phyloP scores from a whole-genome alignment of 2,797 vertebrate genomes.

The Melanotaenia maccullochi region DNA sequence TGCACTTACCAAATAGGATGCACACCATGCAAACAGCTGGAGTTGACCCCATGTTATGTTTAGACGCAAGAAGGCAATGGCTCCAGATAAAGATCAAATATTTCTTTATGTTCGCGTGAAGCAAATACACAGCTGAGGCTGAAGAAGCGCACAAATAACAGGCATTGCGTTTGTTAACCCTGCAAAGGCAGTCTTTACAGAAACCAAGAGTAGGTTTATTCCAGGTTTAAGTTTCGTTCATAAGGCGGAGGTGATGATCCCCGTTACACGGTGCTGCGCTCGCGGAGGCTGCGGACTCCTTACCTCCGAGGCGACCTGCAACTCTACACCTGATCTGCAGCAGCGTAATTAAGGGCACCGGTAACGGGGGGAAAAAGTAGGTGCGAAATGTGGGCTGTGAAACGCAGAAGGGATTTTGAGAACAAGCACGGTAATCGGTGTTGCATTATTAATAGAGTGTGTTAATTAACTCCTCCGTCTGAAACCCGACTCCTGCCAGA shows the following conservation, averaged over 20 bases:
- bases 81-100: not conserved
- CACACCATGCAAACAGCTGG: constrained; percentile 32
- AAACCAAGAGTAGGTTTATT: not conserved
- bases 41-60: constrained; percentile 58
- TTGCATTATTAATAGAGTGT: constrained; percentile 82
- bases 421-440: constrained; percentile 49
- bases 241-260: constrained; percentile 11
- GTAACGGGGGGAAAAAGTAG: constrained; percentile 36
- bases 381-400: constrained; percentile 76
- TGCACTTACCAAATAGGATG: constrained; percentile 72
- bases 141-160: not conserved
- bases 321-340: constrained; percentile 64
- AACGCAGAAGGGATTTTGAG: constrained; percentile 76
- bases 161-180: constrained; percentile 38
- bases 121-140: constrained; percentile 2
- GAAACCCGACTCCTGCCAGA: constrained; percentile 68
- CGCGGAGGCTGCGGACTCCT: not conserved
- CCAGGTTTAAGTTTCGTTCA: not conserved
- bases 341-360: constrained; percentile 69
- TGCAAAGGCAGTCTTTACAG: not conserved
- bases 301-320: constrained; percentile 37
- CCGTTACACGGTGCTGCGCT: constrained; percentile 6
- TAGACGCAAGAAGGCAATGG: constrained; percentile 7
- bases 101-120: constrained; percentile 17
- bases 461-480: constrained; percentile 68